A percentile compares a stretch with the other conserved stretches of the same genome.
Evolutionary conservation across 2,888 invertebrate species (phyloP).

Genomic region (Ennomos fuscantarius): DNA sequence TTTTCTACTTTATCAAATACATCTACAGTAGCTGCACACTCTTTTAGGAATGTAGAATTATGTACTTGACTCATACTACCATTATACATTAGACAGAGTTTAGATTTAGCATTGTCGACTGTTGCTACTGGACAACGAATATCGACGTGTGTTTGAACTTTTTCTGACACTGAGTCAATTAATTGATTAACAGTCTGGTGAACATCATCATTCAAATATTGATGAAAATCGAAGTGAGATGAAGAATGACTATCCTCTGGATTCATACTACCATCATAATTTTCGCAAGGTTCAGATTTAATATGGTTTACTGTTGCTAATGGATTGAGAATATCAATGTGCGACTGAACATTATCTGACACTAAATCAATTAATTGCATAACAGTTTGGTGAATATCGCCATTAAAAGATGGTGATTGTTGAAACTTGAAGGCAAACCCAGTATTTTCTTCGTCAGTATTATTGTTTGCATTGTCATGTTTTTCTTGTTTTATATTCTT

Average conservation of each 20-base stretch:
- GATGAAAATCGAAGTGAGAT: background rate
- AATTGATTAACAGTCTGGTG: constrained; percentile 3
- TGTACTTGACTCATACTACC: background rate
- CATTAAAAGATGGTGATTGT: background rate
- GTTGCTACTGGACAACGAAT: background rate
- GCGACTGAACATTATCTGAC: background rate
- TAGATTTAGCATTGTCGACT: constrained; percentile 1
- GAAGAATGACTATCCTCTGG: background rate
- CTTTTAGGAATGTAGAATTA: background rate
- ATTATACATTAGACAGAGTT: constrained; percentile 2
- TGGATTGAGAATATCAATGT: background rate
- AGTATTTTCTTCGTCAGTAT: background rate
- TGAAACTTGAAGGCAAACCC: background rate
- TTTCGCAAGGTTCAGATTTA: constrained; percentile 8
- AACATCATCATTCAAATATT: background rate
- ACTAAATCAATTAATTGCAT: constrained; percentile 2
- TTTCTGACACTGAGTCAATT: constrained; percentile 1
- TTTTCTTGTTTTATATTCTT: constrained; percentile 13
- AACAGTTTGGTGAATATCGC: background rate
- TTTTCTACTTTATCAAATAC: constrained; percentile 4
- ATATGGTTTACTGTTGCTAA: background rate
- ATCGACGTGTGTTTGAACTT: background rate
- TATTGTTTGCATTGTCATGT: background rate
- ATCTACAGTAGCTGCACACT: background rate
- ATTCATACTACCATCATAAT: background rate